Evolutionary conservation across 2,113 vertebrate genomes (phyloP), one percentile per base, ranked within the genome.

Genomic region (pig (Sus scrofa)): DNA sequence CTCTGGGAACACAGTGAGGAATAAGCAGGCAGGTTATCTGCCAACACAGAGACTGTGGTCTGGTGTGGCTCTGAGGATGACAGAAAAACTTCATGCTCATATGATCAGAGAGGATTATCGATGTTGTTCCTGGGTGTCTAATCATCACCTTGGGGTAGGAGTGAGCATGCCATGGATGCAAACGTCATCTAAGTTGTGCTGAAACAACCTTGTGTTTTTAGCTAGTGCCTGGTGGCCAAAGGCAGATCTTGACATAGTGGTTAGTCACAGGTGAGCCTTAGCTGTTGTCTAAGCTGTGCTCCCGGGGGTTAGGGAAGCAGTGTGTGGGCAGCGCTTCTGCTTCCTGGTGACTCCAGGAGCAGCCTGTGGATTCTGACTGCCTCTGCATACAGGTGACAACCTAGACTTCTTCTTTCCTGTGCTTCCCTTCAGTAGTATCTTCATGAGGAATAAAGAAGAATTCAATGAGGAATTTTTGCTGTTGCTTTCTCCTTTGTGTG

Each of bases 401-500:
- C 20, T 30, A 32, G 19, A 73, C 39, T 54, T 27, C 16, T 18
- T 77, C 34, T 50, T 30, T 22, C 30, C 10, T 13, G 2, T 15
- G 30, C 39, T 73, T 78, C 37, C 56, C 86, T 70, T 86, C 12
- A 32, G 20, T 26, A 18, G 50, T 65, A 22, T 7, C 39, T 93
- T 78, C 19, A 13, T 54, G 52, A 60, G n/a, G n/a, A n/a, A n/a
- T n/a, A n/a, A n/a, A n/a, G n/a, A n/a, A n/a, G n/a, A n/a, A n/a
- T n/a, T n/a, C 60, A 56, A 3, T 3, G 0, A 8, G 7, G 22
- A 9, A 3, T 2, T 13, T 67, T 91, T 81, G 13, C 93, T 94
- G 1, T 81, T 93, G 26, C 32, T 67, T 94, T 95, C 44, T 81
- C 18, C 52, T 89, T 74, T 71, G 52, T 56, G 50, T 70, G 54